Evolutionary conservation across 2,888 invertebrate species (phyloP).

Genomic region (Laothoe populi): DNA sequence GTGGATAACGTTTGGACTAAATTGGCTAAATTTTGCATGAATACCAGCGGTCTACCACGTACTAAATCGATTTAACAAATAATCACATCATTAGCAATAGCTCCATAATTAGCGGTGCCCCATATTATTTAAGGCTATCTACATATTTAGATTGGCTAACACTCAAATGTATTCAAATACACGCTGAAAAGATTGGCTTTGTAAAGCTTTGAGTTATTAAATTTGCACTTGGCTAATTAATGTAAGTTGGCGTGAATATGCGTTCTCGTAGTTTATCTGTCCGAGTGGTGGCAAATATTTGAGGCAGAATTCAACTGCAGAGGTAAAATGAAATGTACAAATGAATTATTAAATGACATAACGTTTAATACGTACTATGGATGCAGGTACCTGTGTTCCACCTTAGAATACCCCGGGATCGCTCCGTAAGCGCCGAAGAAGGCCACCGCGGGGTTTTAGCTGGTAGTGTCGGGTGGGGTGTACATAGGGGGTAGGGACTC

Average conservation of each 20-base stretch:
- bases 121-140: not conserved
- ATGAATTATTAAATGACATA: not conserved
- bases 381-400: too few relatives aligned
- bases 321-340: not conserved
- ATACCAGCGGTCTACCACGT: not conserved
- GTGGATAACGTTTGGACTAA: not conserved
- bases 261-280: not conserved
- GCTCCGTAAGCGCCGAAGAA: too few relatives aligned
- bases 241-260: not conserved
- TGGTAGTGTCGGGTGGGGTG: too few relatives aligned
- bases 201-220: not conserved
- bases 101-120: constrained; percentile 15
- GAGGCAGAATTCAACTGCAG: not conserved
- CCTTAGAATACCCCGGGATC: too few relatives aligned
- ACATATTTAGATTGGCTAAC: not conserved
- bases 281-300: constrained; percentile 14
- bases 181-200: not conserved
- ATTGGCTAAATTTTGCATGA: constrained; percentile 4
- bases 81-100: constrained; percentile 4
- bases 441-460: too few relatives aligned
- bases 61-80: constrained; percentile 6
- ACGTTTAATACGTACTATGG: not conserved
- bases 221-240: constrained; percentile 10
- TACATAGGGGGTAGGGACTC: too few relatives aligned
- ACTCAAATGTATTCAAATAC: not conserved